Conservation (phyloP, 2,888 invertebrate genomes). For the Trachelus tabidus region DNA sequence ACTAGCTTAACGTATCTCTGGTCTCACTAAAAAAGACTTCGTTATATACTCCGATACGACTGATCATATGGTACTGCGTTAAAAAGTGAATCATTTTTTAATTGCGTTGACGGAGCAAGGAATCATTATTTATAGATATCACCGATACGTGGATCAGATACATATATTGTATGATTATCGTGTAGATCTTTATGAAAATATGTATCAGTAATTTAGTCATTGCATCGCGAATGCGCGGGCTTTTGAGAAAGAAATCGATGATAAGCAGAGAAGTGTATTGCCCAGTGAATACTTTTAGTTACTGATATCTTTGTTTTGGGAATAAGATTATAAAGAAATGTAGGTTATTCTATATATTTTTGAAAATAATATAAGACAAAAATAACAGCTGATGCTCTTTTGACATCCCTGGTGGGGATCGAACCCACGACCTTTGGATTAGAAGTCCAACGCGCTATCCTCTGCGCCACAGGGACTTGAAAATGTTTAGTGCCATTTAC, state of each 20-base stretch:
- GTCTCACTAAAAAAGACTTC: neutral
- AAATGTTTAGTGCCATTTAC: conserved; percentile 8
- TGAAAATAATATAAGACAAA: neutral
- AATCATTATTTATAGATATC: neutral
- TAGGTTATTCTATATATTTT: neutral
- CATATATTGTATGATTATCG: neutral
- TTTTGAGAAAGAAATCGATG: neutral
- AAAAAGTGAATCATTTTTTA: neutral
- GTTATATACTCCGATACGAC: neutral
- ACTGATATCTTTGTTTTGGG: neutral
- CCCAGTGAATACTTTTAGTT: neutral
- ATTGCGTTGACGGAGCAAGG: neutral
- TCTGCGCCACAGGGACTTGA: conserved; percentile 64
- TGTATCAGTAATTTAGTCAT: neutral
- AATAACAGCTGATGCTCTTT: conserved; percentile 1
- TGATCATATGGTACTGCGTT: neutral
- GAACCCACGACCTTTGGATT: conserved; percentile 66
- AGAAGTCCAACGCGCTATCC: conserved; percentile 66
- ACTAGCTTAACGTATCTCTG: neutral
- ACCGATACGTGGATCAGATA: neutral
- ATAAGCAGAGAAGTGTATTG: neutral
- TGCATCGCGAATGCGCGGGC: neutral
- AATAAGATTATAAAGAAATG: neutral
- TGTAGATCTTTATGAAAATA: neutral
- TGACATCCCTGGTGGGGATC: conserved; percentile 65